Evolutionary conservation across 2,888 invertebrate genomes (phyloP).

Genomic region (Leuctra nigra): DNA sequence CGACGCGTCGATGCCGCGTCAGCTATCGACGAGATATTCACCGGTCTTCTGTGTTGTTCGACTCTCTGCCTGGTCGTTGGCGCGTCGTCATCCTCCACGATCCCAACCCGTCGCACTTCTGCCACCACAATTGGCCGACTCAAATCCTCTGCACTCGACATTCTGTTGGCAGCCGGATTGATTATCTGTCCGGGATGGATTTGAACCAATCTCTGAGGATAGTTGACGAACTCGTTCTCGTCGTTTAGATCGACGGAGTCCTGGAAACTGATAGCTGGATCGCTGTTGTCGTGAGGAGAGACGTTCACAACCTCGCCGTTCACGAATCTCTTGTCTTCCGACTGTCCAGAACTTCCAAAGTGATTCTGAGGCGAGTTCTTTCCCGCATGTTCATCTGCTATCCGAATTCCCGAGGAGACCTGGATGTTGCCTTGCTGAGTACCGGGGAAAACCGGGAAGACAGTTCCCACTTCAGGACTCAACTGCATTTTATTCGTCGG

Average conservation of each 20-base stretch:
- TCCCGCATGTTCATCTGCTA: background rate
- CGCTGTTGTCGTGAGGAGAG: background rate
- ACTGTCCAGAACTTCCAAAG: background rate
- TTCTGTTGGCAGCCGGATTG: too few species aligned
- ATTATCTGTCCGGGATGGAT: background rate
- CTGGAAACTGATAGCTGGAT: background rate
- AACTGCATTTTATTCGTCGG: background rate
- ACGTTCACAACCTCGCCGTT: background rate
- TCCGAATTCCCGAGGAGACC: background rate
- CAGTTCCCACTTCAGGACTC: constrained; percentile 1
- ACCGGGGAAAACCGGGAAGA: constrained; percentile 3
- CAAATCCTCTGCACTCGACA: too few species aligned
- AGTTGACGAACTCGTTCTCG: constrained; percentile 2
- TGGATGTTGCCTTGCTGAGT: background rate
- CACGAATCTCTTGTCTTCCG: background rate
- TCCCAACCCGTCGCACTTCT: background rate
- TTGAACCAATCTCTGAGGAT: background rate
- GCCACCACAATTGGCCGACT: too few species aligned
- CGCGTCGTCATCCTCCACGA: background rate
- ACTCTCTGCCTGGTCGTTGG: background rate
- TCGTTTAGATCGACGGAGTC: constrained; percentile 6
- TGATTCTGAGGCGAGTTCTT: too few species aligned
- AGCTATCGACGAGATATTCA: background rate
- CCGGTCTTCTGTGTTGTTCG: background rate
- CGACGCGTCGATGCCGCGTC: background rate